Evolutionary conservation across 2,113 vertebrate species (phyloP).

Genomic region (Candoia aspera): DNA sequence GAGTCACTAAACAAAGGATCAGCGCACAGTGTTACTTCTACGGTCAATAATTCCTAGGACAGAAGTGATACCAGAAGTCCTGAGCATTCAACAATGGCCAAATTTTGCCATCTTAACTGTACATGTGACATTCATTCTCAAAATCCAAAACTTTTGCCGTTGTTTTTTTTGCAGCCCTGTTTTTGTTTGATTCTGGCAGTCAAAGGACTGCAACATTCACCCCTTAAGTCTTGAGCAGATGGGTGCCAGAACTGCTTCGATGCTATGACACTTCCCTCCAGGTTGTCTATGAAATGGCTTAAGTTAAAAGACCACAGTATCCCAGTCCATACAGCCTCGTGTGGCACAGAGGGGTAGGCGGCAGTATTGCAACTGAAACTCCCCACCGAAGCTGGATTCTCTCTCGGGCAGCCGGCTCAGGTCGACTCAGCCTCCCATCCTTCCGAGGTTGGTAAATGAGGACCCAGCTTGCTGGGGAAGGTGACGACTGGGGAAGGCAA

Average conservation of each 20-base stretch:
- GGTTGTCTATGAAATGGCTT: neutral
- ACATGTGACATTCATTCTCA: neutral
- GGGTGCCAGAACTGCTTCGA: rapidly evolving
- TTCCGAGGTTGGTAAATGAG: too few relatives aligned
- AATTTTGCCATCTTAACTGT: neutral
- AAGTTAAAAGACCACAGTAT: neutral
- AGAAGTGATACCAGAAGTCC: neutral
- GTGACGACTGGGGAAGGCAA: too few relatives aligned
- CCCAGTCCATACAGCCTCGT: too few relatives aligned
- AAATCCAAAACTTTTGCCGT: too few relatives aligned
- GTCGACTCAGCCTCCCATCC: too few relatives aligned
- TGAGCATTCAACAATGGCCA: neutral
- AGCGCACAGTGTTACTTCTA: rapidly evolving
- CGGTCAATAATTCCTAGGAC: too few relatives aligned
- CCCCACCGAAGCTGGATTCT: too few relatives aligned
- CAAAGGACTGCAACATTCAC: neutral
- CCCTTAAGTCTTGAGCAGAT: neutral
- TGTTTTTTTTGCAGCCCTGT: neutral
- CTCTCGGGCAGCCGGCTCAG: too few relatives aligned
- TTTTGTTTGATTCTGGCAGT: neutral
- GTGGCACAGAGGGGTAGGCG: too few relatives aligned
- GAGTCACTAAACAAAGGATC: too few relatives aligned
- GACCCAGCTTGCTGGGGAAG: too few relatives aligned
- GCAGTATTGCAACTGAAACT: too few relatives aligned
- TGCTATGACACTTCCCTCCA: neutral